Conservation (phyloP, 2,113 vertebrate genomes). For the Bubo bubo region DNA sequence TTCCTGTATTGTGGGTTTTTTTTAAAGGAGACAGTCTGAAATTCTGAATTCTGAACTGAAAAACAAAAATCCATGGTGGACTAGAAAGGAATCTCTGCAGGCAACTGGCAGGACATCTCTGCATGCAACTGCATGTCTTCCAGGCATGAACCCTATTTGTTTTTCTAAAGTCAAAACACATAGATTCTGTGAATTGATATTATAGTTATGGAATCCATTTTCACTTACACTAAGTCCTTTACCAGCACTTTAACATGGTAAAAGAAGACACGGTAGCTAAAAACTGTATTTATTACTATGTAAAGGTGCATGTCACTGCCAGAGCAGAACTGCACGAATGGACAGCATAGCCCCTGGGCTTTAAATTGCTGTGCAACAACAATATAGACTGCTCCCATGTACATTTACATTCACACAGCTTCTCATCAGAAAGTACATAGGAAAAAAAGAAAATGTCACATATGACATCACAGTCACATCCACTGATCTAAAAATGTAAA, state of each 20-base stretch:
- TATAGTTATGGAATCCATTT: neutral
- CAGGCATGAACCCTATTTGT: neutral
- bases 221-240: neutral
- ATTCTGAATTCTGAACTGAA: neutral
- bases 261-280: neutral
- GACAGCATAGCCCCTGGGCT: neutral
- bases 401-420: neutral
- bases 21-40: neutral
- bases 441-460: neutral
- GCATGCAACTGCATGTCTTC: neutral
- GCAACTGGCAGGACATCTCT: neutral
- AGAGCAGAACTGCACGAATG: accelerated
- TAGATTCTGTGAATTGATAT: neutral
- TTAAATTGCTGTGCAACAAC: neutral
- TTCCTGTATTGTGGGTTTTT: neutral
- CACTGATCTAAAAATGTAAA: neutral
- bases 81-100: neutral
- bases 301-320: neutral
- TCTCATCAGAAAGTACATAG: neutral
- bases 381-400: neutral
- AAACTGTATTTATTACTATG: neutral
- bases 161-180: neutral
- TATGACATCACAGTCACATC: neutral
- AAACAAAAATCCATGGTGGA: neutral
- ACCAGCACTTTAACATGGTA: neutral